Evolutionary conservation across 2,113 vertebrate genomes (phyloP), one percentile per base, ranked within the genome.

Genomic region (Bubo bubo): DNA sequence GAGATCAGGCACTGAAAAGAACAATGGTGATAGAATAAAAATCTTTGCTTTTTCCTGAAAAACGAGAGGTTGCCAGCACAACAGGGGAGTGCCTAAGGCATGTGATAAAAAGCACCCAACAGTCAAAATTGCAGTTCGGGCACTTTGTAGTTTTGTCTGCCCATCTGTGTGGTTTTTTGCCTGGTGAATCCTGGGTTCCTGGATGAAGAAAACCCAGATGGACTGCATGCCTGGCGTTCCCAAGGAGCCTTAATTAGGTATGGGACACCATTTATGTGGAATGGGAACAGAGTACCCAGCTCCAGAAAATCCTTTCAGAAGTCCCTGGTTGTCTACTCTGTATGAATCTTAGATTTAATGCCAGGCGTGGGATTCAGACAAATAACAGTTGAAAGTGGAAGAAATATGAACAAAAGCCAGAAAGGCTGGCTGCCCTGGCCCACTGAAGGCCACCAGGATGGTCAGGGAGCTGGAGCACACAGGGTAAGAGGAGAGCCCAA

Each of bases 1-100:
- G 94, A 95, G 79, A 96, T 94, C 97, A 96, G 95, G 85, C 81
- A 88, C 64, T 89, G 90, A 71, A 94, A 95, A 94, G 83, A 96
- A 79, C 70, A 84, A 53, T 2, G 2, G 53, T 79, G 93, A 89
- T 62, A 22, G 27, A 88, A 88, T 56, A 55, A 93, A 90, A 86
- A 64, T 28, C 84, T 76, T 88, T 70, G 13, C 55, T 72, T 95
- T 95, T 59, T 64, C 41, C 27, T 81, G 52, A 59, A 89, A 85
- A 94, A 67, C 67, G 35, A 75, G 52, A 67, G 59, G 7, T 62
- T 94, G 30, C 77, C 70, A 85, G 52, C 52, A 81, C 60, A 86
- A 66, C 24, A 56, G 30, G 16, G 64, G 19, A 64, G 26, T 43
- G 21, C 76, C 18, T 39, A 32, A 68, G 19, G 24, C 47, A 14